Base-by-base conservation (phyloP, 2,797 vertebrate genomes). In the Trematomus bernacchii region DNA sequence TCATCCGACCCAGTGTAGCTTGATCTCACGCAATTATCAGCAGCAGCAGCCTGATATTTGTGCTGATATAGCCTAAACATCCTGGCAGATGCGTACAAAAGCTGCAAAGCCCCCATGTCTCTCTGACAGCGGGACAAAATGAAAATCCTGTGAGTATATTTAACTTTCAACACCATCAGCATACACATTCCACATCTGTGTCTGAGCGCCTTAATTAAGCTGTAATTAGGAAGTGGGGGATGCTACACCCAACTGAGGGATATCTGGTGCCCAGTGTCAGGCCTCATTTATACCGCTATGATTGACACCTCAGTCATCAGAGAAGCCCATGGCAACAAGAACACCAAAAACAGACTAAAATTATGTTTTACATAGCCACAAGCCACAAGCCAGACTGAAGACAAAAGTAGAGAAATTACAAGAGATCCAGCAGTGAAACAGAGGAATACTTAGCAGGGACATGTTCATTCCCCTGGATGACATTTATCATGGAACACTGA, bases 401-500 rank as follows among this genome's bases (percentile, higher is more conserved):
- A 63, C 33, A 40, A 46, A 53, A 23, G 0, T 23, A 51, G 19
- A 59, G 18, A 54, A 61, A 62, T 48, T 40, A 44, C 10, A 30
- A 57, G 11, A 50, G n/a, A 67, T 59, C 19, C 10, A 16, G n/a
- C 19, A 3, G 19, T 5, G 48, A 21, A 64, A 68, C 71, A 76
- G 37, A 54, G 48, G 19, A 64, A 57, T 37, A 42, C 21, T 54
- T 21, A 63, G 63, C 62, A 16, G 67, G 68, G 47, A 48, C 52
- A 19, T 58, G 53, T 52, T 63, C 50, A 85, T 82, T 88, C 88
- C 77, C 88, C 74, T 81, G 83, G 71, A 83, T 89, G 85, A 88
- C 82, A 82, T 94, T 90, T 92, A 85, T 84, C 87, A 91, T 73
- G 82, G 87, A 86, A 92, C 88, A 91, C 84, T 85, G 84, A 88